Evolutionary conservation across 2,888 invertebrate species (phyloP).

Genomic region (Heliconius sara): DNA sequence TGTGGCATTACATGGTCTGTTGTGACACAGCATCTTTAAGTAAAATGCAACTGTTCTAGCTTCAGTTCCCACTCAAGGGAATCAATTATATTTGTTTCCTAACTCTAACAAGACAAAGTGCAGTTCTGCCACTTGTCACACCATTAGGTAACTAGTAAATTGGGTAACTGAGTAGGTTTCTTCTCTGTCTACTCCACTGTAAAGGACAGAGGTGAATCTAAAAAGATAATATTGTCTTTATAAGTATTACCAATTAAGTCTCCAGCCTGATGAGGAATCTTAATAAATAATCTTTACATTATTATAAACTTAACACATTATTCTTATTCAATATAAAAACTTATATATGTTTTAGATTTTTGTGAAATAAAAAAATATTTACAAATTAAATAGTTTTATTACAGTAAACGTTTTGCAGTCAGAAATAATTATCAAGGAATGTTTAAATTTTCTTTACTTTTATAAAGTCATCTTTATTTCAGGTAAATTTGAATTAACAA

Average conservation of each 20-base stretch:
- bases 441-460: conserved; percentile 19
- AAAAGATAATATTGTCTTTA: neutral
- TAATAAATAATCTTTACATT: neutral
- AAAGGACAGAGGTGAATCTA: too few relatives aligned
- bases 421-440: conserved; percentile 39
- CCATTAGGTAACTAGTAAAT: neutral
- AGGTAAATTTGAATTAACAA: neutral
- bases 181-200: neutral
- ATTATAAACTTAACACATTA: neutral
- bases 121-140: too few relatives aligned
- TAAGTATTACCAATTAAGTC: neutral
- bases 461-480: too few relatives aligned
- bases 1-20: neutral
- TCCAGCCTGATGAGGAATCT: neutral
- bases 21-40: neutral
- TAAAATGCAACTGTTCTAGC: too few relatives aligned
- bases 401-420: conserved; percentile 30
- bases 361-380: conserved; percentile 25
- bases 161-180: neutral
- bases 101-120: neutral
- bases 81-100: neutral
- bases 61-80: neutral
- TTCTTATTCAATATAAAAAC: neutral
- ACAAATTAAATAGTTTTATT: conserved; percentile 27
- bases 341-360: neutral